Percentiles rank a stretch among this genome's conserved stretches.
These are phyloP conservation scores for Xenopus tropicalis DNA, from an alignment of 2,113 vertebrate species.

Conservation along the genomic window UCB_Xtro_10.0 CM004451.2:86495001-86495500, in stretches of 20 bases:
- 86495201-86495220: conserved; percentile 90
- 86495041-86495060: conserved; percentile 88
- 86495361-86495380: too few species aligned
- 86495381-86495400: too few species aligned
- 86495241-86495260: conserved; percentile 93
- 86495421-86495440: too few species aligned
- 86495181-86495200: conserved; percentile 96
- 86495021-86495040: conserved; percentile 89
- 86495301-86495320: conserved; percentile 94
- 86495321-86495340: conserved; percentile 76
- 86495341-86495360: not conserved
- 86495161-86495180: conserved; percentile 72
- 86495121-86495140: too few species aligned
- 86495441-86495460: too few species aligned
- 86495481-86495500: too few species aligned
- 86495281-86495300: conserved; percentile 98
- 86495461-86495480: too few species aligned
- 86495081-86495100: conserved; percentile 81
- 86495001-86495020: conserved; percentile 80
- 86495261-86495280: conserved; percentile 92
- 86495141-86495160: too few species aligned
- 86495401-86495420: too few species aligned
- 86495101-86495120: too few species aligned
- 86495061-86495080: conserved; percentile 97
- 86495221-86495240: conserved; percentile 96